Percentiles rank a stretch among this genome's conserved stretches.
Evolutionary conservation across 2,113 vertebrate species (phyloP).

Genomic region (Pagrus major): DNA sequence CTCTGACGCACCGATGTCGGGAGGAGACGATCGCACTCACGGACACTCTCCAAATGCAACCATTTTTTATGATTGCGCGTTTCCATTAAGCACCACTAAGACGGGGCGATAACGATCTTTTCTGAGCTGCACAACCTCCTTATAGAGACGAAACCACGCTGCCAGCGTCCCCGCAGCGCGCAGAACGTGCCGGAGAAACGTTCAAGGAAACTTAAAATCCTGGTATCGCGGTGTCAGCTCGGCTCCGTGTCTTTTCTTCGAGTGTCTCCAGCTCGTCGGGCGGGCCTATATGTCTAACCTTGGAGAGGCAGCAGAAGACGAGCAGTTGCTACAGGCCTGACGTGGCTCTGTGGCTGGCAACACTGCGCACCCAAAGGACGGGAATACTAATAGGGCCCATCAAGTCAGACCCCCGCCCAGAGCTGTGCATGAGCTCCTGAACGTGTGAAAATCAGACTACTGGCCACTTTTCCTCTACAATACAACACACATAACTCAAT

Average conservation of each 20-base stretch:
- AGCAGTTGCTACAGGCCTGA: constrained; percentile 87
- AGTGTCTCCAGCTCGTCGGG: constrained; percentile 59
- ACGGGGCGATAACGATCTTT: constrained; percentile 70
- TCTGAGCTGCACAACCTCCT: constrained; percentile 40
- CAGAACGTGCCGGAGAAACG: constrained; percentile 22
- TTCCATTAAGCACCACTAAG: constrained; percentile 85
- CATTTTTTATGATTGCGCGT: constrained; percentile 82
- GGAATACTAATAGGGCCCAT: constrained; percentile 85
- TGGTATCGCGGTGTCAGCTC: constrained; percentile 53
- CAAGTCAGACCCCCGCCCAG: constrained; percentile 71
- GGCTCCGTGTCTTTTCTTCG: constrained; percentile 63
- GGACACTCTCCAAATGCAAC: constrained; percentile 78
- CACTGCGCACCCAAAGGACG: constrained; percentile 87
- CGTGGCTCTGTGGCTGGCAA: constrained; percentile 84
- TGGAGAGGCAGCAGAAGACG: constrained; percentile 83
- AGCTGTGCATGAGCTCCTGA: constrained; percentile 11
- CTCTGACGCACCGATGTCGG: constrained; percentile 78
- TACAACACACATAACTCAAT: not conserved
- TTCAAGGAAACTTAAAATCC: constrained; percentile 35
- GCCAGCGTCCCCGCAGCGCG: constrained; percentile 35
- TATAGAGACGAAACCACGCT: constrained; percentile 31
- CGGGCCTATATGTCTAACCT: constrained; percentile 80
- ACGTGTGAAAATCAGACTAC: constrained; percentile 10
- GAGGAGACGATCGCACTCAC: constrained; percentile 72
- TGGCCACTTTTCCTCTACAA: constrained; percentile 22